phyloP scores from a whole-genome alignment of 2,888 invertebrate genomes.

The Uloborus plumipes region DNA sequence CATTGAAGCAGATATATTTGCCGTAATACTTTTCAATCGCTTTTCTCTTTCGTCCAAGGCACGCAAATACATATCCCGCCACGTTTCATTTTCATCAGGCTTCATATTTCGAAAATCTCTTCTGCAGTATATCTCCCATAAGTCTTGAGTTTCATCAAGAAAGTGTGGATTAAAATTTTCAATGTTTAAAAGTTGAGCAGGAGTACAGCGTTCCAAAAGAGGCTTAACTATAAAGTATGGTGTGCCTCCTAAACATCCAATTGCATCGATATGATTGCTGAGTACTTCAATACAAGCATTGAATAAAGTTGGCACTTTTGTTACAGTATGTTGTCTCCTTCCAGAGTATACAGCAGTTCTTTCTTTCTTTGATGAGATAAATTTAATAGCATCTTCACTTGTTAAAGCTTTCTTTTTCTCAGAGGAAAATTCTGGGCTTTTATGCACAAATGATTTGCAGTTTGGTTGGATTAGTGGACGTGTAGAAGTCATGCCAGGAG shows the following conservation, averaged over 20 bases:
- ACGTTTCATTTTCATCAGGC: constrained; percentile 86
- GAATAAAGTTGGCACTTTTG: no score
- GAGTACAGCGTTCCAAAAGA: constrained; percentile 87
- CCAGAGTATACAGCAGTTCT: constrained; percentile 72
- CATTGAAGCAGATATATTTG: constrained; percentile 79
- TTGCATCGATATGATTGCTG: constrained; percentile 72
- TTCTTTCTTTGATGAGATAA: constrained; percentile 67
- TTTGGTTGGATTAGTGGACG: no score
- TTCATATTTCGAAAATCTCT: constrained; percentile 80
- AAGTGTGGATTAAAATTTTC: constrained; percentile 85
- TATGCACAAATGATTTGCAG: no score
- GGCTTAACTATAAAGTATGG: constrained; percentile 91
- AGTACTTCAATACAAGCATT: no score
- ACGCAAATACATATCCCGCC: constrained; percentile 91
- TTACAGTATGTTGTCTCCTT: constrained; percentile 63
- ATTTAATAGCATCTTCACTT: constrained; percentile 79
- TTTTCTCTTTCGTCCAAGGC: constrained; percentile 88
- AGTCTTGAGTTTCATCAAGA: constrained; percentile 89
- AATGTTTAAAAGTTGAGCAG: constrained; percentile 85
- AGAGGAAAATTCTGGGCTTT: no score
- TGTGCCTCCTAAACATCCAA: constrained; percentile 93
- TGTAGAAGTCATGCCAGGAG: no score
- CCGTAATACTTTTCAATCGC: constrained; percentile 83
- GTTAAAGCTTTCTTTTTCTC: constrained; percentile 68
- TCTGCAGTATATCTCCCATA: constrained; percentile 89